Base-by-base conservation (phyloP, 2,888 invertebrate genomes). In the Alsophila aescularia region DNA sequence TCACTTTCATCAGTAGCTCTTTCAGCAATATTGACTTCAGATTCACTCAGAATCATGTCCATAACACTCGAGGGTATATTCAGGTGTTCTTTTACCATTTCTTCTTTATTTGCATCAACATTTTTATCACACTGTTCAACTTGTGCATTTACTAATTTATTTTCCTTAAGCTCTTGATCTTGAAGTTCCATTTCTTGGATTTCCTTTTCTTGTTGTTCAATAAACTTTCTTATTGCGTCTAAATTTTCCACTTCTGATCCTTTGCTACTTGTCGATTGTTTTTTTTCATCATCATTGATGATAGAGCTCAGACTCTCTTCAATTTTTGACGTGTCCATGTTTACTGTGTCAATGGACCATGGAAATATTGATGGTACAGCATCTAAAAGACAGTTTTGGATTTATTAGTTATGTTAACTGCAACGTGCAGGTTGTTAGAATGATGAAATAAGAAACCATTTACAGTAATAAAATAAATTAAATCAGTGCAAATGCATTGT, bases 301-400 rank as follows among this genome's bases (percentile, higher is more conserved):
- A 44, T 37, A 5, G 41, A 29, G 27, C 31, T 52, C 39, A 35
- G 13, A 15, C 47, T 14, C 29, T 55, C 40, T 13, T 60, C 55
- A 10, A 36, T 45, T 9, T 48, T 56, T 40, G 57, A 40, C 14
- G 57, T 43, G 29, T 81, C 77, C 73, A 75, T 77, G 37, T 70
- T 64, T 27, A 52, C 41, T 8, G 39, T 62, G 51, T 70, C 62
- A 64, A 69, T 71, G 51, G 69, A 81, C 94, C 95, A 95, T 2
- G 94, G 91, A 82, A 96, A 96, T 50, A 96, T 94, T 55, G 95
- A 94, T 6, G 96, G 96, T 42, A 95, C 89, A 6, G 95, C 94
- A 64, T 95, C 95, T 92, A 73, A 48, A 83, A 84, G 1, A 6
- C 9, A 27, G 9, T 29, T 29, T 10, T 29, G 2, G n/a, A n/a